Evolutionary conservation across 2,113 vertebrate genomes (phyloP).

Genomic region (Vanacampus margaritifer): DNA sequence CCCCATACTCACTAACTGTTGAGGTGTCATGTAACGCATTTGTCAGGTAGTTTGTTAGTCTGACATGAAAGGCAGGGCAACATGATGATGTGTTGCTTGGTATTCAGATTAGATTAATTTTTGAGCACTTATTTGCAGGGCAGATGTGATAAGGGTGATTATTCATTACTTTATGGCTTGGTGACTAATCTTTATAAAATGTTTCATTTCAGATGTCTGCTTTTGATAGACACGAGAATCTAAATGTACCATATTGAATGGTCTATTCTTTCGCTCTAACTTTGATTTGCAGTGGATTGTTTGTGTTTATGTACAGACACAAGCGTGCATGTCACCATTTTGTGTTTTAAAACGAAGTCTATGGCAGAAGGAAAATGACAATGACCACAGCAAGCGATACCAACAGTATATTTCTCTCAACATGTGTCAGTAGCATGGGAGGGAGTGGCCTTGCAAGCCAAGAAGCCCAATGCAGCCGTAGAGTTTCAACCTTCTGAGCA

Average conservation of each 20-base stretch:
- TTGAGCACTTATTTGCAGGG: too few relatives aligned
- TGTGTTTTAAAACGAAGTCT: not conserved
- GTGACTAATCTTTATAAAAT: not conserved
- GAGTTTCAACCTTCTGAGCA: not conserved
- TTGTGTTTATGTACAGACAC: too few relatives aligned
- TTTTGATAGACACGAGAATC: too few relatives aligned
- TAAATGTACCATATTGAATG: too few relatives aligned
- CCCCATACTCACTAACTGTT: constrained; percentile 34
- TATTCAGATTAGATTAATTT: not conserved
- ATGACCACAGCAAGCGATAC: not conserved
- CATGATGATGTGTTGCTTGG: constrained; percentile 25
- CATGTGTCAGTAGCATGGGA: not conserved
- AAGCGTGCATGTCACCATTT: too few relatives aligned
- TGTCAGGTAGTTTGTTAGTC: constrained; percentile 13
- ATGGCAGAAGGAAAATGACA: not conserved
- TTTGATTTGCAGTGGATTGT: too few relatives aligned
- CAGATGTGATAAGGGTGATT: too few relatives aligned
- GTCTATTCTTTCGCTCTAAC: too few relatives aligned
- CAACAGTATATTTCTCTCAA: not conserved
- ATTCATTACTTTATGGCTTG: not conserved
- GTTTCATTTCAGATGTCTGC: too few relatives aligned
- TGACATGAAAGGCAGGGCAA: constrained; percentile 8
- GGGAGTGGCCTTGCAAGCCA: not conserved
- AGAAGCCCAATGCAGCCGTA: not conserved
- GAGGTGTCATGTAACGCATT: constrained; percentile 31